A percentile compares a stretch with the other conserved stretches of the same genome.
These are phyloP conservation scores for Exocentrus adspersus DNA, from an alignment of 2,888 invertebrate genomes.

Conservation along the genomic window DNA sequence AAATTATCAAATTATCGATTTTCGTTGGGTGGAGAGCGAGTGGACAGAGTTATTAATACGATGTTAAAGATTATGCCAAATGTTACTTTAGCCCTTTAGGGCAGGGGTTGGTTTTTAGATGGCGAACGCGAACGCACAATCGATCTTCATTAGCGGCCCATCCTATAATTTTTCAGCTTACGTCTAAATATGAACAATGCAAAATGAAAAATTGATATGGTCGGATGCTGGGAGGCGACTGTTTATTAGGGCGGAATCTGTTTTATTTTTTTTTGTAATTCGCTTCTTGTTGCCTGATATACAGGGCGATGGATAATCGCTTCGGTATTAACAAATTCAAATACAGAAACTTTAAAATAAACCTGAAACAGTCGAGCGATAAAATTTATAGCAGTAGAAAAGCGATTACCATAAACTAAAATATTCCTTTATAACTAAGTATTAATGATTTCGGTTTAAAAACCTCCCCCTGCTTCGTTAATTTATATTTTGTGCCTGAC, in stretches of 20 bases:
- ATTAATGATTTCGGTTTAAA: slow-evolving; percentile 35
- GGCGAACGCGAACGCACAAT: not conserved
- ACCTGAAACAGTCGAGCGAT: slow-evolving; percentile 14
- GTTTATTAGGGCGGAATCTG: not conserved
- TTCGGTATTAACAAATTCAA: no score
- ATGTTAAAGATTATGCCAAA: slow-evolving; percentile 20
- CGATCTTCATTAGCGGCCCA: not conserved
- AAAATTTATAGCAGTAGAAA: slow-evolving; percentile 32
- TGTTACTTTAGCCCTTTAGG: not conserved
- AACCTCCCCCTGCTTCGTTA: slow-evolving; percentile 26
- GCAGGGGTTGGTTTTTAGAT: not conserved
- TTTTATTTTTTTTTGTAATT: not conserved
- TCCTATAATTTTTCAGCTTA: slow-evolving; percentile 1
- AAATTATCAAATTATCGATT: slow-evolving; percentile 46
- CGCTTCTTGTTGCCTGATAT: not conserved
- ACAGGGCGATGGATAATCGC: not conserved
- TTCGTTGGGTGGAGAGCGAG: slow-evolving; percentile 11
- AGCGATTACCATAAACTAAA: slow-evolving; percentile 43
- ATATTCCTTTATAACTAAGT: slow-evolving; percentile 44
- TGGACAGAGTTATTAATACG: slow-evolving; percentile 22
- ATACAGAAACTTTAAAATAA: slow-evolving; percentile 25
- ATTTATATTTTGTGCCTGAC: slow-evolving; percentile 54
- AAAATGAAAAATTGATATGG: slow-evolving; percentile 2
- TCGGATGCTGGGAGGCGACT: not conserved
- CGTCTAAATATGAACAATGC: not conserved